Percentiles rank a stretch among this genome's conserved stretches.
Conservation (phyloP, 2,113 vertebrate species). For the Todiramphus saurophagus region DNA sequence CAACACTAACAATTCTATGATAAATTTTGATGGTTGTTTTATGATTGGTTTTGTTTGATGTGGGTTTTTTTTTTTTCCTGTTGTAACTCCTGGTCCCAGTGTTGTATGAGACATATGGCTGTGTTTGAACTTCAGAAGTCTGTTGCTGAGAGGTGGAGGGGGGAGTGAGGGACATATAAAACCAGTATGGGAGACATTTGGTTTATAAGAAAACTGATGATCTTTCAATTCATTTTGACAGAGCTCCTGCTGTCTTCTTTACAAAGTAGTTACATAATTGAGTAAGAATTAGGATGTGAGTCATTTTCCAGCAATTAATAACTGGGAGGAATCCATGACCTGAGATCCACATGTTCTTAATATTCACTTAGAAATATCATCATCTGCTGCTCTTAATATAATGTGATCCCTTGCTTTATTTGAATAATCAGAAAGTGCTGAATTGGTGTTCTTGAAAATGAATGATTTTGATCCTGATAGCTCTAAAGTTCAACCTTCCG, state of each 20-base stretch:
- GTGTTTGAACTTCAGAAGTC: neutral
- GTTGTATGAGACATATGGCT: neutral
- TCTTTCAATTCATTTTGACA: constrained; percentile 37
- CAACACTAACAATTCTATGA: too few species aligned
- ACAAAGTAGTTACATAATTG: neutral
- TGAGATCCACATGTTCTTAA: neutral
- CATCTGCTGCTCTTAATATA: neutral
- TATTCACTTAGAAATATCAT: neutral
- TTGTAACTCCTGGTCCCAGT: neutral
- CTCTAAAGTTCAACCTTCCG: neutral
- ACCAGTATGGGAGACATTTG: neutral
- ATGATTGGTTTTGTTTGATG: neutral
- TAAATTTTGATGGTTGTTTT: neutral
- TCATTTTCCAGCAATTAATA: constrained; percentile 27
- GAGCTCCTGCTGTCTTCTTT: neutral
- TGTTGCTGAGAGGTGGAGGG: neutral
- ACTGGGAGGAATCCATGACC: neutral
- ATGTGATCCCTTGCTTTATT: neutral
- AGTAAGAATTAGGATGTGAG: neutral
- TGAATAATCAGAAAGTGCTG: neutral
- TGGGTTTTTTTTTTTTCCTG: neutral
- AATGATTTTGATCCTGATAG: neutral
- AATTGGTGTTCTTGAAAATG: neutral
- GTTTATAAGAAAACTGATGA: neutral
- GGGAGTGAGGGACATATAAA: neutral